Evolutionary conservation across 53 echinoderm and acorn worm genomes (phyloP).

Genomic region (Holothuria leucospilota): DNA sequence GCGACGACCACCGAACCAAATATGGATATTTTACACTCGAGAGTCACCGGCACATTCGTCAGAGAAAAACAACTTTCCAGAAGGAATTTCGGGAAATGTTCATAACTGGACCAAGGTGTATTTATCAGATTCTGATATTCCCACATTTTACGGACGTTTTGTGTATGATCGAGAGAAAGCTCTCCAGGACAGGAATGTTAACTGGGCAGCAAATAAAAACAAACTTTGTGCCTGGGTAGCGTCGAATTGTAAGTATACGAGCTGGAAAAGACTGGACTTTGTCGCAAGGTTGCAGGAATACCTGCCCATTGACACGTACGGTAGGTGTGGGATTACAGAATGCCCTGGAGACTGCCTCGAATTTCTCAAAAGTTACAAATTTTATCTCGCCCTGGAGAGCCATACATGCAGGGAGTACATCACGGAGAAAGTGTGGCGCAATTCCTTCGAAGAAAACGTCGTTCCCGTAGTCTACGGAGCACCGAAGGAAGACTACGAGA

Average conservation of each 20-base stretch:
- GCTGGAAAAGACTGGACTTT: conserved; percentile 19
- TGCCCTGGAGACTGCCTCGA: conserved; percentile 47
- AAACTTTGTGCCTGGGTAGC: conserved; percentile 42
- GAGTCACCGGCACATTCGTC: conserved; percentile 20
- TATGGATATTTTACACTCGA: conserved; percentile 40
- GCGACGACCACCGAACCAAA: conserved; percentile 20
- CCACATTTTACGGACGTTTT: conserved; percentile 28
- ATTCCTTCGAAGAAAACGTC: conserved; percentile 55
- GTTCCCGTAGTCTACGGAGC: conserved; percentile 86
- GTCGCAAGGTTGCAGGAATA: conserved; percentile 31
- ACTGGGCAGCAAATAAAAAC: conserved; percentile 22
- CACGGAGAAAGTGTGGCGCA: conserved; percentile 87
- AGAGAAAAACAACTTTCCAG: conserved; percentile 26
- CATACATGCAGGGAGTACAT: conserved; percentile 87
- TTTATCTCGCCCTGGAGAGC: conserved; percentile 81
- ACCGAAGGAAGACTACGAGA: conserved; percentile 71
- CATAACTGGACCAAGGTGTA: conserved; percentile 47
- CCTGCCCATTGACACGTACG: conserved; percentile 69
- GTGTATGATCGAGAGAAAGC: neutral
- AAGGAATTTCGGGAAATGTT: conserved; percentile 1
- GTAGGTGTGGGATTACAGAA: conserved; percentile 62
- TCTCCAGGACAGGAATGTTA: neutral
- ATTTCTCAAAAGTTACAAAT: conserved; percentile 61
- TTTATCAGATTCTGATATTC: conserved; percentile 13
- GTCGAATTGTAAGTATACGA: conserved; percentile 28